These are phyloP conservation scores for Psilanteris sp. DNA, from an alignment of 1,140 invertebrate genomes.

Conservation along the genomic window DNA sequence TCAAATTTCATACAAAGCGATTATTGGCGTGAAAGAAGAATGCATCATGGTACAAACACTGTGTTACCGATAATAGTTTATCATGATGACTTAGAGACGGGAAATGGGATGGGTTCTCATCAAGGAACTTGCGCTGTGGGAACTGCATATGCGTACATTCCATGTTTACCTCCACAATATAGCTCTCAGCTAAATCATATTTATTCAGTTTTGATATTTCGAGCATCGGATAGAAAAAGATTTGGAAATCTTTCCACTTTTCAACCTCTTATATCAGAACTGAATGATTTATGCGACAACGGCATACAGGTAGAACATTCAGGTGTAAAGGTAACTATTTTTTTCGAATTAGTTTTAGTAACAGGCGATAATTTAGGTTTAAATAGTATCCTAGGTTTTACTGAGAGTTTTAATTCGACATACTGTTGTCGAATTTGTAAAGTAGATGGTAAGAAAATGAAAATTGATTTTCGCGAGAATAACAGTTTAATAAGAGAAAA, in stretches of 20 bases:
- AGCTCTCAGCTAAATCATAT: constrained; percentile 47
- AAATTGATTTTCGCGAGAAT: neutral
- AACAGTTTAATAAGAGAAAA: too few relatives aligned
- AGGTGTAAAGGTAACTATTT: neutral
- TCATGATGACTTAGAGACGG: too few relatives aligned
- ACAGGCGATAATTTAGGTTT: too few relatives aligned
- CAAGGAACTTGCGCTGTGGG: constrained; percentile 26
- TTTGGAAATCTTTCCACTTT: neutral
- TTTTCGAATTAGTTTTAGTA: too few relatives aligned
- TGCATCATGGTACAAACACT: constrained; percentile 4
- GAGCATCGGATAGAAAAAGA: constrained; percentile 6
- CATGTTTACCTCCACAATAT: constrained; percentile 51
- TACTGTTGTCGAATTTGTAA: too few relatives aligned
- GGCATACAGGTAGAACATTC: neutral
- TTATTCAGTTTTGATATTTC: constrained; percentile 47
- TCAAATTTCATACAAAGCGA: constrained; percentile 6
- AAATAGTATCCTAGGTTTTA: too few relatives aligned
- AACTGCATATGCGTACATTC: constrained; percentile 52
- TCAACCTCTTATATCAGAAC: too few relatives aligned
- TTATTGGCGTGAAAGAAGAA: constrained; percentile 10
- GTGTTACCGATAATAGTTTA: constrained; percentile 17
- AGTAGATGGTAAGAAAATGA: neutral
- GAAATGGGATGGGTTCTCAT: too few relatives aligned
- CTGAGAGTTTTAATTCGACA: too few relatives aligned
- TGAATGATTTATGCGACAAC: neutral